Evolutionary conservation across 2,113 vertebrate species (phyloP), one percentile per base, ranked within the genome.

Genomic region (Pyrgilauda ruficollis): DNA sequence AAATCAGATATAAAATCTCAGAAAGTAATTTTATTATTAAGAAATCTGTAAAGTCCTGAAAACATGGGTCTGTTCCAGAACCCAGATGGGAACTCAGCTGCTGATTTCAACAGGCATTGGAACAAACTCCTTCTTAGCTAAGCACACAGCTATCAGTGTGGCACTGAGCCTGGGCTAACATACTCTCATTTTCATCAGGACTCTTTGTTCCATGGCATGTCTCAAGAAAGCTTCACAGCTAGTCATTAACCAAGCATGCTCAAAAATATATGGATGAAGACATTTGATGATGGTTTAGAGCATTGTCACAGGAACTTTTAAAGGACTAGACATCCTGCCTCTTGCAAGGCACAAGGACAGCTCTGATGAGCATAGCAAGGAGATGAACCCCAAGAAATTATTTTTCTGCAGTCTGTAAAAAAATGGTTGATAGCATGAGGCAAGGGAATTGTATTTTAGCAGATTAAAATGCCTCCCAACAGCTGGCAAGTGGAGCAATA

Each of bases 101-200:
- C 68, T 75, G 84, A 87, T 90, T 96, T 92, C 89, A 81, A 87
- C 64, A 94, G 77, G 68, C 22, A 0, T 24, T 94, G 94, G 94
- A 93, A 89, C 83, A 87, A 94, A 84, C 41, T 92, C 39, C 6
- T 16, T 81, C 30, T 92, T 89, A 94, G 84, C 83, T 93, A 89
- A 94, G 69, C 56, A 81, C 56, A 84, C 39, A 92, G 72, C 20
- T 90, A 95, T 95, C 96, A 90, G 72, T 75, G 89, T 90, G 93
- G 89, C 93, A 78, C 64, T 58, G 86, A 92, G 93, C 90, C 93
- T 93, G 93, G 39, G 35, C 50, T 95, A 94, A 89, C 41, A 81
- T 13, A 84, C 24, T 78, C 61, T 78, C 52, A 72, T 72, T 90
- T 75, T 92, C 79, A 56, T 88, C 72, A 59, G 82, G 16, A 88